Evolutionary conservation across 2,888 invertebrate genomes (phyloP).

Genomic region (Allophyes oxyacanthae): DNA sequence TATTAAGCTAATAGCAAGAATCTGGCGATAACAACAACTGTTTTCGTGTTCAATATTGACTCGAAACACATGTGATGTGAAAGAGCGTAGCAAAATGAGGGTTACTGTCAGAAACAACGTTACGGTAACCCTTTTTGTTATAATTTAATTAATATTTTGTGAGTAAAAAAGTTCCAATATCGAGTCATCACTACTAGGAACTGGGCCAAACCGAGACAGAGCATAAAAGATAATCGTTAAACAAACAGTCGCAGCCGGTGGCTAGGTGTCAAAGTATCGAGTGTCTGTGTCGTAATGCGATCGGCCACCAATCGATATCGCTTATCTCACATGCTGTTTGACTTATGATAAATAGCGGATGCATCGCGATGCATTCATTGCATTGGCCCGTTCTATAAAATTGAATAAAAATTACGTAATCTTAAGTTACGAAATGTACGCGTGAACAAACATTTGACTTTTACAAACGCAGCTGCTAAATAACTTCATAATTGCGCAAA

Average conservation of each 20-base stretch:
- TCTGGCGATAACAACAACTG: too few relatives aligned
- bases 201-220: slow-evolving; percentile 72
- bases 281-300: slow-evolving; percentile 80
- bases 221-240: slow-evolving; percentile 68
- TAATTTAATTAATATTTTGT: slow-evolving; percentile 30
- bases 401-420: slow-evolving; percentile 70
- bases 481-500: slow-evolving; percentile 39
- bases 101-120: slow-evolving; percentile 6
- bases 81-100: slow-evolving; percentile 1
- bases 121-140: slow-evolving; percentile 1
- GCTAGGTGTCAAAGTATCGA: slow-evolving; percentile 79
- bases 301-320: slow-evolving; percentile 82
- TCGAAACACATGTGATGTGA: neutral
- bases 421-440: slow-evolving; percentile 29
- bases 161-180: slow-evolving; percentile 39
- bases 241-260: slow-evolving; percentile 73
- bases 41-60: neutral
- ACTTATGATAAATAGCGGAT: slow-evolving; percentile 78
- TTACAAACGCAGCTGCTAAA: slow-evolving; percentile 36
- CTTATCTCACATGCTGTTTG: slow-evolving; percentile 78
- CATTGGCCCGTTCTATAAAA: slow-evolving; percentile 77
- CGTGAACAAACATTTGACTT: slow-evolving; percentile 35
- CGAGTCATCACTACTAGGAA: slow-evolving; percentile 56
- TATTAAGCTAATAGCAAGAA: too few relatives aligned
- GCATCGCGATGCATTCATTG: slow-evolving; percentile 70